Conservation (phyloP, 2,888 invertebrate genomes). For the Athrips mouffetella region DNA sequence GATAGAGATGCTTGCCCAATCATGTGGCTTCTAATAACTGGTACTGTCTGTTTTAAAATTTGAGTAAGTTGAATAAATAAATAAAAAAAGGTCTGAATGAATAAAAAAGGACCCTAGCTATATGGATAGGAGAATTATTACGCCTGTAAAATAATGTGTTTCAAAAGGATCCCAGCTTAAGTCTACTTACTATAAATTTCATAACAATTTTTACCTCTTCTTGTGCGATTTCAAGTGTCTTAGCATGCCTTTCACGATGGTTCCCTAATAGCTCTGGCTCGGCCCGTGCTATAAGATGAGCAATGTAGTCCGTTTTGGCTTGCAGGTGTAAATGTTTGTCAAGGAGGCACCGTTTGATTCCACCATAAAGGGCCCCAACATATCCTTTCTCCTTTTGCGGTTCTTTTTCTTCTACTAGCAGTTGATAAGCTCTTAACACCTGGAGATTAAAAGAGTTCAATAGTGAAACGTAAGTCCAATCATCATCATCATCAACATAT, state of each 20-base stretch:
- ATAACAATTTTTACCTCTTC: too few relatives aligned
- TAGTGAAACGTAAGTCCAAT: background rate
- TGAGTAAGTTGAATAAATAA: too few relatives aligned
- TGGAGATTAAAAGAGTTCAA: conserved; percentile 31
- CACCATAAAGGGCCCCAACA: conserved; percentile 90
- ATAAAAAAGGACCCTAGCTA: too few relatives aligned
- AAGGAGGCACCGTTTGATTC: conserved; percentile 90
- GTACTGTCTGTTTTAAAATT: too few relatives aligned
- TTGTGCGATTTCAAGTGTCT: conserved; percentile 97
- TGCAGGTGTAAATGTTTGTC: conserved; percentile 93
- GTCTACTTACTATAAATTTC: too few relatives aligned
- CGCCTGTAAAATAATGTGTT: too few relatives aligned
- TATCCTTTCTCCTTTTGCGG: conserved; percentile 93
- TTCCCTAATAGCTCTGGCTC: conserved; percentile 94
- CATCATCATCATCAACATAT: too few relatives aligned
- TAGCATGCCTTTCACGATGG: conserved; percentile 94
- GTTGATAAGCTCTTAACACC: conserved; percentile 88
- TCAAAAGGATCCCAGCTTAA: too few relatives aligned
- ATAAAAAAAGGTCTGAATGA: too few relatives aligned
- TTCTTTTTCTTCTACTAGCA: conserved; percentile 90
- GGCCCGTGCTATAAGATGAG: conserved; percentile 90
- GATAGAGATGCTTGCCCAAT: too few relatives aligned
- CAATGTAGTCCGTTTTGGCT: conserved; percentile 92
- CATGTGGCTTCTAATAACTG: too few relatives aligned
- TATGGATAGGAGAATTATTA: too few relatives aligned